Evolutionary conservation across 2,888 invertebrate genomes (phyloP).

Genomic region (Stenoptilia bipunctidactyla): DNA sequence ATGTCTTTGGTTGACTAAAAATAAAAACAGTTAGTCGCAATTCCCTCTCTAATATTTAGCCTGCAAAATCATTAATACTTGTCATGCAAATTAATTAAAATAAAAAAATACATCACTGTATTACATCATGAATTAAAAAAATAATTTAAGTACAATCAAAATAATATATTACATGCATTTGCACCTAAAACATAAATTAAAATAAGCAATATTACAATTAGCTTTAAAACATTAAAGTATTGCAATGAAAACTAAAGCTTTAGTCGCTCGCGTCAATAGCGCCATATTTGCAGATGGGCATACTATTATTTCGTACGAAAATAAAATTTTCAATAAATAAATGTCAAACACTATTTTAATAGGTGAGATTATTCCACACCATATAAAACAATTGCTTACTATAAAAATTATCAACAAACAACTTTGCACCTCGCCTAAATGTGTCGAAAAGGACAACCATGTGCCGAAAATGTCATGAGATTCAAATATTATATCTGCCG

Average conservation of each 20-base stretch:
- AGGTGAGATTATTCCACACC: conserved; percentile 62
- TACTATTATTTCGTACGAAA: conserved; percentile 60
- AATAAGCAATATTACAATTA: conserved; percentile 13
- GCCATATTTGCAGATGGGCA: conserved; percentile 71
- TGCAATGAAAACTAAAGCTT: conserved; percentile 28
- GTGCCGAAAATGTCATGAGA: conserved; percentile 62
- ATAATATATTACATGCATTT: conserved; percentile 16
- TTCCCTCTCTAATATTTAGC: background rate
- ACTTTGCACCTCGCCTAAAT: conserved; percentile 60
- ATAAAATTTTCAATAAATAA: conserved; percentile 71
- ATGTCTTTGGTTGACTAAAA: background rate
- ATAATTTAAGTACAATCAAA: conserved; percentile 38
- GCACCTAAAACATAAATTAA: conserved; percentile 12
- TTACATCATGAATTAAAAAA: conserved; percentile 2
- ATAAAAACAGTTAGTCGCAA: background rate
- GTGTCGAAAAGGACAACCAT: conserved; percentile 37
- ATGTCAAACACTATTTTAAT: conserved; percentile 64
- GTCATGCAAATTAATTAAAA: conserved; percentile 37
- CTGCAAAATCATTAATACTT: conserved; percentile 20
- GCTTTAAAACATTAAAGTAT: conserved; percentile 19
- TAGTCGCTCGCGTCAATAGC: conserved; percentile 30
- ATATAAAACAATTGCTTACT: conserved; percentile 68
- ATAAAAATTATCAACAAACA: conserved; percentile 69
- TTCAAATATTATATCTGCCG: conserved; percentile 57
- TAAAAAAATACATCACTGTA: conserved; percentile 5